Percentiles rank a stretch among this genome's conserved stretches.
Evolutionary conservation across 2,113 vertebrate genomes (phyloP).

Genomic region (Acinonyx jubatus): DNA sequence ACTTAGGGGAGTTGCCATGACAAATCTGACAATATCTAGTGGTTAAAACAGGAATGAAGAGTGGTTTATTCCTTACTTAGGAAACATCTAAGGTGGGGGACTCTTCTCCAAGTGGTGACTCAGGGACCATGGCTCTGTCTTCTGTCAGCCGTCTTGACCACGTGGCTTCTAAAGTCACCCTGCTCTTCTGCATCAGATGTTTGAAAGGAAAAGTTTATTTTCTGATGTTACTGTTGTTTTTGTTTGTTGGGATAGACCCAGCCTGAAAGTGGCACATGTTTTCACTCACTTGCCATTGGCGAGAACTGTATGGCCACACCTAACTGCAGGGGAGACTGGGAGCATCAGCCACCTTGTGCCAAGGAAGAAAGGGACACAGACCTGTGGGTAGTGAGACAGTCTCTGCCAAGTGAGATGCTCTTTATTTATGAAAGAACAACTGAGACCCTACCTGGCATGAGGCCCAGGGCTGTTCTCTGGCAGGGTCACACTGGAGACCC

Average conservation of each 20-base stretch:
- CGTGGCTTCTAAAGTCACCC: not conserved
- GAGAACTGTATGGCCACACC: not conserved
- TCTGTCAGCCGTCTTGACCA: not conserved
- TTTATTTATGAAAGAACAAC: not conserved
- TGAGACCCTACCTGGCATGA: not conserved
- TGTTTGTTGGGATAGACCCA: not conserved
- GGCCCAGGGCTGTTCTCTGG: not conserved
- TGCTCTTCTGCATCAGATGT: not conserved
- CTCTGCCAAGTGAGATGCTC: not conserved
- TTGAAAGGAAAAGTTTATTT: not conserved
- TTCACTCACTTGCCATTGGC: not conserved
- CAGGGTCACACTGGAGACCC: not conserved
- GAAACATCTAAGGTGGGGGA: not conserved
- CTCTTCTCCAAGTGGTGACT: not conserved
- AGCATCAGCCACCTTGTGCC: not conserved
- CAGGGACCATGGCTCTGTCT: not conserved
- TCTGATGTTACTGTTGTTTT: not conserved
- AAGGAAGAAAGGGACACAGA: not conserved
- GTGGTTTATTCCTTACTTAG: not conserved
- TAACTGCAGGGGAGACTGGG: not conserved
- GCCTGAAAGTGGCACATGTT: not conserved
- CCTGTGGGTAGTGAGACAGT: not conserved
- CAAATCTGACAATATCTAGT: not conserved
- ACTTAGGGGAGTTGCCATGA: not conserved
- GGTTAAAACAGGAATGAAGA: not conserved